phyloP scores from a whole-genome alignment of 1,140 invertebrate genomes.

The Calliopsis andreniformis region DNA sequence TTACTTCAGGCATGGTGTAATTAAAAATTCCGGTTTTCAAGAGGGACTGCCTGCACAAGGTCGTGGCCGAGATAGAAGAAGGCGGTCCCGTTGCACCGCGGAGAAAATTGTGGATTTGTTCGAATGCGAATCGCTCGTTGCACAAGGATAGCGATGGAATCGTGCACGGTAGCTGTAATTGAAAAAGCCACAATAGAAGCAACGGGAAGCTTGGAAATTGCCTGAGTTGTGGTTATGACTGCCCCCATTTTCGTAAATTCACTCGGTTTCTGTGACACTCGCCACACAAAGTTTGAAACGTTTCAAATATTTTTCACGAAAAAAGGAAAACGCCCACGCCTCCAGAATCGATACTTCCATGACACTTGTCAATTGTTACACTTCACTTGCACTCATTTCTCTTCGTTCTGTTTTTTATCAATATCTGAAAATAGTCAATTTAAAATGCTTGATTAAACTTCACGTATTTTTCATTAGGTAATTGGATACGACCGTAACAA shows the following conservation, averaged over 20 bases:
- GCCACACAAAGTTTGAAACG: background rate
- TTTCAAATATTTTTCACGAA: background rate
- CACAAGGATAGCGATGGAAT: background rate
- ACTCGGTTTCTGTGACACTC: background rate
- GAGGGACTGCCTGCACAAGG: background rate
- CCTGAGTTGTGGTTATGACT: background rate
- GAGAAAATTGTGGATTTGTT: background rate
- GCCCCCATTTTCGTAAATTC: background rate
- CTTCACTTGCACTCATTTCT: too few relatives aligned
- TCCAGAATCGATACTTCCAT: background rate
- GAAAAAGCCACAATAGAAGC: conserved; percentile 1
- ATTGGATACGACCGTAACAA: too few relatives aligned
- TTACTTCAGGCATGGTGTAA: conserved; percentile 23
- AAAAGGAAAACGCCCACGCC: background rate
- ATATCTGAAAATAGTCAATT: too few relatives aligned
- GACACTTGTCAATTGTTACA: background rate
- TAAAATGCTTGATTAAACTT: too few relatives aligned
- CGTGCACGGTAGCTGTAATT: background rate
- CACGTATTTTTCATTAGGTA: too few relatives aligned
- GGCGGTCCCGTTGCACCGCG: too few relatives aligned
- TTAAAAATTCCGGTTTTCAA: conserved; percentile 44
- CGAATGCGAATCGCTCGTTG: background rate
- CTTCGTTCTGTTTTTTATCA: too few relatives aligned
- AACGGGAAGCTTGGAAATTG: conserved; percentile 15
- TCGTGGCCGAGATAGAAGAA: background rate